These are phyloP conservation scores for Cotesia glomerata DNA, from an alignment of 1,140 invertebrate species.

Conservation along the genomic window DNA sequence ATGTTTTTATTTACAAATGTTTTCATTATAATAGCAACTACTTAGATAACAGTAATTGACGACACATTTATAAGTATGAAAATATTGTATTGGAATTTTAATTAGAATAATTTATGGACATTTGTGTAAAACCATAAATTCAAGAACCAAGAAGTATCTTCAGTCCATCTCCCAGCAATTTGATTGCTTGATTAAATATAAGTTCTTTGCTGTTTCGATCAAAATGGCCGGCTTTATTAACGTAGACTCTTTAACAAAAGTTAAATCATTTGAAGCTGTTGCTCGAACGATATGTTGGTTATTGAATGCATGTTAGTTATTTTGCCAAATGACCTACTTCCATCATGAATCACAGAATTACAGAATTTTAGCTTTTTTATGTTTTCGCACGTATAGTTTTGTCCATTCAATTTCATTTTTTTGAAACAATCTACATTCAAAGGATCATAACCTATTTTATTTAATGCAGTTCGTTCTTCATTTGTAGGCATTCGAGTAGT, in stretches of 20 bases:
- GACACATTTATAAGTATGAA: no score
- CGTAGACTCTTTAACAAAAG: background rate
- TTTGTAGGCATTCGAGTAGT: background rate
- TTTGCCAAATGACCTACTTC: background rate
- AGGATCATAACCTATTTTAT: background rate
- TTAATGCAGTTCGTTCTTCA: background rate
- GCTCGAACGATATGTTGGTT: background rate
- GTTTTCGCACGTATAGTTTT: background rate
- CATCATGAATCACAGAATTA: constrained; percentile 3
- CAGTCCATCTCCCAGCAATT: constrained; percentile 21
- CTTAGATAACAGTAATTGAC: no score
- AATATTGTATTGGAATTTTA: no score
- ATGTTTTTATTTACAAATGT: no score
- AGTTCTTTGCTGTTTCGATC: background rate
- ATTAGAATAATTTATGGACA: no score
- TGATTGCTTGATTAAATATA: background rate
- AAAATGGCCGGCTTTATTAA: background rate
- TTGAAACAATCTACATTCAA: background rate
- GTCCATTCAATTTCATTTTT: constrained; percentile 5
- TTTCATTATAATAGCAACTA: no score
- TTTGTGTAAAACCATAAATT: no score
- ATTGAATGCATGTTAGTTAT: constrained; percentile 6
- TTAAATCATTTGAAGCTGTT: background rate
- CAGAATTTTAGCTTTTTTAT: background rate
- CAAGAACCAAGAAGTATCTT: no score